Percentiles rank a stretch among this genome's conserved stretches.
These are phyloP conservation scores for Tinea semifulvella DNA, from an alignment of 2,888 invertebrate genomes.

Conservation along the genomic window DNA sequence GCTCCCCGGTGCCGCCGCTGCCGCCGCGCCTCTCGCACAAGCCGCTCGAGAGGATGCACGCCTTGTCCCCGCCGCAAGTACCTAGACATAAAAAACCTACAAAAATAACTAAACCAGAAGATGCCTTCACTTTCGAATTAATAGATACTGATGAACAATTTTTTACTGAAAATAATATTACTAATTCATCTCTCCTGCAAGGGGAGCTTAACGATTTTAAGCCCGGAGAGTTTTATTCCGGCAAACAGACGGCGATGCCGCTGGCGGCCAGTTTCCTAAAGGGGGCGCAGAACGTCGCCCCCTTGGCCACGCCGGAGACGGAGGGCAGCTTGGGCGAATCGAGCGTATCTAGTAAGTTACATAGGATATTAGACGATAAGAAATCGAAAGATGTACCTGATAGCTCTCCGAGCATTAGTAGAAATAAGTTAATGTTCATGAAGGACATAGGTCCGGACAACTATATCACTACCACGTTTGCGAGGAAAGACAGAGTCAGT, in stretches of 20 bases:
- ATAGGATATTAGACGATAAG: constrained; percentile 51
- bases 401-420: constrained; percentile 46
- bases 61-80: constrained; percentile 73
- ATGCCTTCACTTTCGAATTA: constrained; percentile 84
- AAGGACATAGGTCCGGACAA: constrained; percentile 78
- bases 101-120: constrained; percentile 72
- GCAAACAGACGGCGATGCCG: constrained; percentile 44
- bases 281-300: constrained; percentile 57
- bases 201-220: constrained; percentile 52
- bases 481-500: constrained; percentile 50
- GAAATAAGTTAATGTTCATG: constrained; percentile 67
- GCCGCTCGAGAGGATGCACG: constrained; percentile 80
- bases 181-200: constrained; percentile 49
- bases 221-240: constrained; percentile 60
- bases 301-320: constrained; percentile 69
- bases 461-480: constrained; percentile 74
- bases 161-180: constrained; percentile 58
- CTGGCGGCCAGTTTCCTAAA: constrained; percentile 50
- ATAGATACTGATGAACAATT: constrained; percentile 82
- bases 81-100: constrained; percentile 74
- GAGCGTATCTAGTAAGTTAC: constrained; percentile 56
- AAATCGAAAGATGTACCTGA: constrained; percentile 53
- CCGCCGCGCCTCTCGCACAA: constrained; percentile 78
- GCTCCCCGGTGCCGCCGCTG: constrained; percentile 74
- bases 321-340: constrained; percentile 69